Evolutionary conservation across 2,888 invertebrate genomes (phyloP), one percentile per base, ranked within the genome.

Genomic region (Chelonus formosanus): DNA sequence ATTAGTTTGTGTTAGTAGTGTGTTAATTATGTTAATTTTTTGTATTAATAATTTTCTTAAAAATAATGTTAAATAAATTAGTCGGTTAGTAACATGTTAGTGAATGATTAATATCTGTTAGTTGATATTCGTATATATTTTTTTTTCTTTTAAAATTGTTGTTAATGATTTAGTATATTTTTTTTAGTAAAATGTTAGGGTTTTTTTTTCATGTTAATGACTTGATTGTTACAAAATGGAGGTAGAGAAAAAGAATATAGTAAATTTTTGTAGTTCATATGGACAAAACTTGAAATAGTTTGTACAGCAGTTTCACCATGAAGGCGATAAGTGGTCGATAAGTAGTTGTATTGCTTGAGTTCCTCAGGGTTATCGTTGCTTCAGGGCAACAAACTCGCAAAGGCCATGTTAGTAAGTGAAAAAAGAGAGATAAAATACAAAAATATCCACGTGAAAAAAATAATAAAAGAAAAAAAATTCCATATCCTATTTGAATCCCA

Each of bases 361-460:
- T 80, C 78, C 76, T 82, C 81, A 83, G 84, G 84, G 84, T 84
- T 84, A 84, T 84, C 84, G 67, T 77, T 71, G 72, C 78, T 74
- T 72, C 80, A 79, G 82, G 84, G 80, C 83, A 84, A 82, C 79
- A 83, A 84, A 84, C 84, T 78, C 81, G 69, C 65, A 69, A 66
- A 62, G 62, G 68, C 60, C 62, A 63, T 55, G 50, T 44, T 31
- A 40, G 36, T 50, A 55, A 63, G 53, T n/a, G 44, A n/a, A 62
- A 65, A 47, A 61, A 57, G 52, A 44, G 44, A 45, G 65, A 61
- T 44, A 62, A 56, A 63, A 48, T 47, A 40, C 47, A 66, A 60
- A 63, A 64, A 45, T 50, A 52, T 44, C 36, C 34, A 53, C n/a
- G 40, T 5, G 34, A 61, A 34, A 47, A 63, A 20, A 61, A 52